phyloP scores from a whole-genome alignment of 2,888 invertebrate species.

The Erebia epiphron region DNA sequence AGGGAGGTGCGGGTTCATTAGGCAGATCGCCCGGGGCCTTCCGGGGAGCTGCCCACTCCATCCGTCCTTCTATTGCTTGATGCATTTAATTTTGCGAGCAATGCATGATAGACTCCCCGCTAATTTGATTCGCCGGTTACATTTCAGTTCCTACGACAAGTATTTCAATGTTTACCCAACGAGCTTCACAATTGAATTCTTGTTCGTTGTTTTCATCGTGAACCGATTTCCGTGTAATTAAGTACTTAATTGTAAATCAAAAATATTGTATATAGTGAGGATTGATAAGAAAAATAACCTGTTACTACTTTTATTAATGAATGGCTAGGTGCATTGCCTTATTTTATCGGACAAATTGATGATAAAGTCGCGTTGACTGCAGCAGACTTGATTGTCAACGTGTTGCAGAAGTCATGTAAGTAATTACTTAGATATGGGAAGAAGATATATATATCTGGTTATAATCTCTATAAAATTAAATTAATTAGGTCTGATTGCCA shows the following conservation, averaged over 20 bases:
- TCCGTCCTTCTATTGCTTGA: conserved; percentile 65
- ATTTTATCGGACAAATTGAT: not conserved
- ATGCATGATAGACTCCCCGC: conserved; percentile 58
- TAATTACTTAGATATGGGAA: not conserved
- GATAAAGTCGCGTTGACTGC: not conserved
- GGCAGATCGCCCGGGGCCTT: conserved; percentile 78
- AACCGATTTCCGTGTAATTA: not conserved
- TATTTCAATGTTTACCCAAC: conserved; percentile 32
- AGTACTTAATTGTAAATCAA: not conserved
- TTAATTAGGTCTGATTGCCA: too few relatives aligned
- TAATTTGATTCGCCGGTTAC: conserved; percentile 38
- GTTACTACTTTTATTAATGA: not conserved
- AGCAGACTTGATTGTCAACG: not conserved
- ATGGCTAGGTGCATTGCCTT: not conserved
- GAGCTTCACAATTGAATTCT: conserved; percentile 11
- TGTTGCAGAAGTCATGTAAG: not conserved
- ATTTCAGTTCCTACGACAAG: conserved; percentile 31
- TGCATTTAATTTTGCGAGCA: conserved; percentile 70
- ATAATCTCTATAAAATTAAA: not conserved
- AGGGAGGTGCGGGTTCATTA: conserved; percentile 79
- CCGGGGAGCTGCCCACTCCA: conserved; percentile 72
- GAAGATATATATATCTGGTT: not conserved
- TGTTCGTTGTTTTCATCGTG: not conserved
- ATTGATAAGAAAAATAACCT: not conserved
- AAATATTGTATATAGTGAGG: not conserved